These are phyloP conservation scores for Atrichornis clamosus DNA, from an alignment of 2,113 vertebrate genomes.

Conservation along the genomic window DNA sequence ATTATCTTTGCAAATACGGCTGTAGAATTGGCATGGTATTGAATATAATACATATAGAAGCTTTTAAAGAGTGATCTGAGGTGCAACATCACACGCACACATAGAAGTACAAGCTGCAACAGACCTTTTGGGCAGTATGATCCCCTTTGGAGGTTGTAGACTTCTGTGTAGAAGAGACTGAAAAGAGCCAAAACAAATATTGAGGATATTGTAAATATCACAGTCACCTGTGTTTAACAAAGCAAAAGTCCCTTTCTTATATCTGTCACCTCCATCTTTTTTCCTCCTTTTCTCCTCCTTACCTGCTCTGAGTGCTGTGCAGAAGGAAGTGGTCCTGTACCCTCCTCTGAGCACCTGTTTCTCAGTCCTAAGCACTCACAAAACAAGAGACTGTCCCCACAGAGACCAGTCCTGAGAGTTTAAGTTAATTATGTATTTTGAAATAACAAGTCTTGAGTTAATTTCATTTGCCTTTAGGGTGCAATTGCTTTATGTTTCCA, in stretches of 20 bases:
- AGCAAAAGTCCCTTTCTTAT: background rate
- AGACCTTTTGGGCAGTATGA: background rate
- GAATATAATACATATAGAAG: background rate
- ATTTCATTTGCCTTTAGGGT: slow-evolving; percentile 25
- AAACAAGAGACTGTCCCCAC: background rate
- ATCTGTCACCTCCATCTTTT: background rate
- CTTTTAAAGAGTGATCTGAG: background rate
- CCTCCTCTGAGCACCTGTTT: background rate
- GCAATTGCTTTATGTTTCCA: background rate
- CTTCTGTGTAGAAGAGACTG: background rate
- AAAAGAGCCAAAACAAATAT: background rate
- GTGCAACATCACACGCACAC: background rate
- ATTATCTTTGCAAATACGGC: background rate
- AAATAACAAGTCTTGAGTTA: slow-evolving; percentile 10
- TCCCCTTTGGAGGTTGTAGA: background rate
- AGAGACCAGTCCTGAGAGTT: background rate
- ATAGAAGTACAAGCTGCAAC: background rate
- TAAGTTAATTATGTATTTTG: background rate
- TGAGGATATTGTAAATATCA: background rate
- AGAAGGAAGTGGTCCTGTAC: background rate
- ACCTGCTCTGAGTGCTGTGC: background rate
- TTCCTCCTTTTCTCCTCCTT: background rate
- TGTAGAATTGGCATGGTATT: background rate
- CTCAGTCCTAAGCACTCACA: background rate
- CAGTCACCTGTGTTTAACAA: background rate